phyloP scores from a whole-genome alignment of 2,888 invertebrate species.

The Rhagonycha fulva region DNA sequence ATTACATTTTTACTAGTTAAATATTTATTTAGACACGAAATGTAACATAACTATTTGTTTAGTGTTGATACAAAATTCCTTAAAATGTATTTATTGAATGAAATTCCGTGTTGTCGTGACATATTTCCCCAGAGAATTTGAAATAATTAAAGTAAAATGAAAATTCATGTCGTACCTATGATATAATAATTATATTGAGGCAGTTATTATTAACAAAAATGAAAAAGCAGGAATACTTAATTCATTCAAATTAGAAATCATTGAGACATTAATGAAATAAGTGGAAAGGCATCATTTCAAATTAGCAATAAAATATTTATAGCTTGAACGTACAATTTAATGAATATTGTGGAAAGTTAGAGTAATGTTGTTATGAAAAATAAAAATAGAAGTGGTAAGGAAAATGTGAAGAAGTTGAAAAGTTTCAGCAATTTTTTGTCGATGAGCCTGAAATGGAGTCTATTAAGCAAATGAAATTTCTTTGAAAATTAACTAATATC shows the following conservation, averaged over 20 bases:
- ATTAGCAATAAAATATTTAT: background rate
- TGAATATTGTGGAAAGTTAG: background rate
- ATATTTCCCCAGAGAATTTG: background rate
- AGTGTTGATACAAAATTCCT: background rate
- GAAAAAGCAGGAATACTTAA: background rate
- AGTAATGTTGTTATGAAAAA: background rate
- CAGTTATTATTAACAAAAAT: background rate
- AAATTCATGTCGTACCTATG: background rate
- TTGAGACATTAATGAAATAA: background rate
- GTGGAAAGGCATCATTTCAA: background rate
- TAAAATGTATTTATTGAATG: background rate
- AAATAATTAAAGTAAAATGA: background rate
- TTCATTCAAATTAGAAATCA: background rate
- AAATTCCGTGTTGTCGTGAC: background rate
- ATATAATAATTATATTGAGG: background rate
- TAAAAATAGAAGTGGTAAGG: background rate
- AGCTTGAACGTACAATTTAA: background rate
- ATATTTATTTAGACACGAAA: background rate
- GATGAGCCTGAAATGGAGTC: background rate
- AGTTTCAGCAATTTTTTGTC: background rate
- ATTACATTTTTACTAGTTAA: background rate
- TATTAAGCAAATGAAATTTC: background rate
- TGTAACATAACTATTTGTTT: background rate
- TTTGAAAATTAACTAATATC: slow-evolving; percentile 27
- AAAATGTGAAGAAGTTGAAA: background rate